Base-by-base conservation (phyloP, 2,113 vertebrate species). In the Ctenodactylus gundi region DNA sequence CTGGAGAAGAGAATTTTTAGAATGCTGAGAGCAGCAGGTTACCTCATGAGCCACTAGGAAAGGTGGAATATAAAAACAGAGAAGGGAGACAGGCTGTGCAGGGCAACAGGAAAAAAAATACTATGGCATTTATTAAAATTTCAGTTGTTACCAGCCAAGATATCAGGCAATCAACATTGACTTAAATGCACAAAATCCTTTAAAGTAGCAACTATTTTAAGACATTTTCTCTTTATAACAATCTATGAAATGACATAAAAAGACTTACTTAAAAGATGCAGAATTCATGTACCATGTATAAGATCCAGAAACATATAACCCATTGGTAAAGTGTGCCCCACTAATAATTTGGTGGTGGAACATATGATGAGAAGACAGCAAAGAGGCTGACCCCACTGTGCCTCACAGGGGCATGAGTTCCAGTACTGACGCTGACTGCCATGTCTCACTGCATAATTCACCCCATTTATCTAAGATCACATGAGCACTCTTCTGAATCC, bases 1-100 rank as follows among this genome's bases (percentile, higher is more conserved):
- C 13, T 55, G 29, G 77, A 97, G 80, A 83, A 0, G 72, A 36
- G 80, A 4, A 96, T 83, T 96, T 95, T 91, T 87, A 90, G 93
- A 78, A 85, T 44, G 72, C 0, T 1, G 36, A 95, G 57, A 93
- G 29, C 1, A 75, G 34, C n/a, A 86, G 89, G 41, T 96, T 93
- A 65, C 94, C 36, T 93, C 87, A 81, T 77, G 70, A 53, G 80
- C 72, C 64, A 72, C 93, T 46, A 93, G 89, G 41, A 65, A 85
- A 82, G 57, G 85, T 55, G 21, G 90, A 85, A 90, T 95, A 93
- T 46, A 81, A 94, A 86, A 95, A 92, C 80, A 60, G 53, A 51
- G 20, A 57, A 82, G 49, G 88, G 41, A 95, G 83, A 77, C 34
- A 34, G 80, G 51, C 41, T 94, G 46, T n/a, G 25, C 72, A 49